phyloP scores from a whole-genome alignment of 2,797 vertebrate genomes.

The Sciurus carolinensis region DNA sequence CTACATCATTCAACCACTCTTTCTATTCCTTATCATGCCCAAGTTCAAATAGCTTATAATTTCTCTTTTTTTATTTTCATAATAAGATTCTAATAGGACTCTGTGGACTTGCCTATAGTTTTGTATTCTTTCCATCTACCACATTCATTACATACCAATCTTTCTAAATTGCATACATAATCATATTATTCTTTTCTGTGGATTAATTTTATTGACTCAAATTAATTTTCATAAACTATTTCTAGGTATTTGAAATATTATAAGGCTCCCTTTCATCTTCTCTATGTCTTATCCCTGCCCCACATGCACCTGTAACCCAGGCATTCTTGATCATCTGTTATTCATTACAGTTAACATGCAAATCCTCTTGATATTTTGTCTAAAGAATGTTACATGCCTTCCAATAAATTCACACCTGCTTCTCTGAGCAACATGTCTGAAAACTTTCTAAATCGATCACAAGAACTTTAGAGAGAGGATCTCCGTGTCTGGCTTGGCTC shows the following conservation, averaged over 20 bases:
- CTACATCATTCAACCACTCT: neutral
- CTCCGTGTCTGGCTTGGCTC: no score
- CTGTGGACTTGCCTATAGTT: neutral
- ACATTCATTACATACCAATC: neutral
- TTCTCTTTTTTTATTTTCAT: neutral
- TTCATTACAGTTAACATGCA: neutral
- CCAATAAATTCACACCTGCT: no score
- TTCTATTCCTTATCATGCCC: neutral
- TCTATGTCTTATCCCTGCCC: neutral
- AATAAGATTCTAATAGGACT: neutral
- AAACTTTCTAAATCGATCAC: no score
- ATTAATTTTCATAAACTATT: neutral
- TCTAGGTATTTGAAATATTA: neutral
- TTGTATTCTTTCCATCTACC: neutral
- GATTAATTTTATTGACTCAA: neutral
- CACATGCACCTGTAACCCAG: neutral
- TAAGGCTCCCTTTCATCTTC: neutral
- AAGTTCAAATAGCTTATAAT: neutral
- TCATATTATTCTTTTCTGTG: neutral
- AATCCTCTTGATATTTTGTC: neutral
- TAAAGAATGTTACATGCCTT: neutral
- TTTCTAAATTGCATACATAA: neutral
- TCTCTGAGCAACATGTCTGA: no score
- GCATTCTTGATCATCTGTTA: neutral
- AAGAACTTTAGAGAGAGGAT: no score